These are phyloP conservation scores for Pangasius mekongensis DNA, from an alignment of 2,797 vertebrate genomes.

Conservation along the genomic window DNA sequence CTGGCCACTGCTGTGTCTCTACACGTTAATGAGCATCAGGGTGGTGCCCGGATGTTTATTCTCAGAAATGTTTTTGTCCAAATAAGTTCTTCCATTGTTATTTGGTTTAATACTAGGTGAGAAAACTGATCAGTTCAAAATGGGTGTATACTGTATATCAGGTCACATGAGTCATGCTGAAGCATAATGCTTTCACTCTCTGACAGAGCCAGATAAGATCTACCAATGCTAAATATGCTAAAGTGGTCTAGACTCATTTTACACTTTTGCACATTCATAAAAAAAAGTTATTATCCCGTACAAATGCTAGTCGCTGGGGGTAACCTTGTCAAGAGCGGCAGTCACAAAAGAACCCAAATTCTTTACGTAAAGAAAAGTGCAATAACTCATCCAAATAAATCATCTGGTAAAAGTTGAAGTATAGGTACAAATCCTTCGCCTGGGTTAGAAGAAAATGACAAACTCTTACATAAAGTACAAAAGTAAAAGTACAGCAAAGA, in stretches of 20 bases:
- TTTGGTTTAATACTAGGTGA: neutral
- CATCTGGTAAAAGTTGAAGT: neutral
- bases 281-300: neutral
- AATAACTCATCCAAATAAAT: neutral
- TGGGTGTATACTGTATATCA: neutral
- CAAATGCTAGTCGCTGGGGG: neutral
- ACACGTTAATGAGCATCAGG: constrained; percentile 62
- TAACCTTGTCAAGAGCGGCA: neutral
- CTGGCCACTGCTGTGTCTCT: constrained; percentile 66
- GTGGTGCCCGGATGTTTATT: neutral
- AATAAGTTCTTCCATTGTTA: neutral
- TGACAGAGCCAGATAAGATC: neutral
- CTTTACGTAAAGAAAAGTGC: neutral
- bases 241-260: neutral
- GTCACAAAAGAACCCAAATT: neutral
- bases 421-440: neutral
- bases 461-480: neutral
- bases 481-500: neutral
- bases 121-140: neutral
- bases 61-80: neutral
- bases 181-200: neutral
- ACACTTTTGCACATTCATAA: neutral
- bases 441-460: neutral
- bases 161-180: neutral
- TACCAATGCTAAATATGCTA: neutral